These are phyloP conservation scores for Oreamnos americanus DNA, from an alignment of 2,113 vertebrate genomes.

Conservation along the genomic window DNA sequence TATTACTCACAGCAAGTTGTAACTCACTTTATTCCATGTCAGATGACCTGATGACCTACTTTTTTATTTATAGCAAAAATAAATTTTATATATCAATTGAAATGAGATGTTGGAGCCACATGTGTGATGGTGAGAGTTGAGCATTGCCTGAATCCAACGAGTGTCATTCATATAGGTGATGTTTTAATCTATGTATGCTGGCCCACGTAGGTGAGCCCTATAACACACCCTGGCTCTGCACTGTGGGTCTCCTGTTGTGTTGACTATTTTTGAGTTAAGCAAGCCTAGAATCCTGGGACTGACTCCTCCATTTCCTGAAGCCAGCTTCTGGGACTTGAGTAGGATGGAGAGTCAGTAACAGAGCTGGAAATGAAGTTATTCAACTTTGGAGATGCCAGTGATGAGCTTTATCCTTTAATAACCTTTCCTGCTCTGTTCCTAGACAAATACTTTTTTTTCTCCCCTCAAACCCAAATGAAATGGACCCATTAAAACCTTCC, in stretches of 20 bases:
- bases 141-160: neutral
- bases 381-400: neutral
- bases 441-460: fast-evolving
- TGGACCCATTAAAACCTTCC: neutral
- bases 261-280: neutral
- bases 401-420: neutral
- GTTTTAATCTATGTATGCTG: neutral
- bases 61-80: constrained; percentile 19
- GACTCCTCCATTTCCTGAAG: neutral
- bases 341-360: neutral
- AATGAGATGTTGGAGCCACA: neutral
- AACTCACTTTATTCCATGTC: neutral
- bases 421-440: neutral
- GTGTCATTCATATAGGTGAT: neutral
- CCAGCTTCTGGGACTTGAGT: neutral
- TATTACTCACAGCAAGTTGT: neutral
- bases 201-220: neutral
- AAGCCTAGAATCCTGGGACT: neutral
- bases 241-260: neutral
- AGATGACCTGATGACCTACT: neutral
- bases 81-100: neutral
- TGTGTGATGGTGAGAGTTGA: neutral
- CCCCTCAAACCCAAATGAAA: neutral
- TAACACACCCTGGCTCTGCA: neutral
- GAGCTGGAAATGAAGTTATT: neutral